These are phyloP conservation scores for Allophyes oxyacanthae DNA, from an alignment of 2,888 invertebrate genomes.

Conservation along the genomic window DNA sequence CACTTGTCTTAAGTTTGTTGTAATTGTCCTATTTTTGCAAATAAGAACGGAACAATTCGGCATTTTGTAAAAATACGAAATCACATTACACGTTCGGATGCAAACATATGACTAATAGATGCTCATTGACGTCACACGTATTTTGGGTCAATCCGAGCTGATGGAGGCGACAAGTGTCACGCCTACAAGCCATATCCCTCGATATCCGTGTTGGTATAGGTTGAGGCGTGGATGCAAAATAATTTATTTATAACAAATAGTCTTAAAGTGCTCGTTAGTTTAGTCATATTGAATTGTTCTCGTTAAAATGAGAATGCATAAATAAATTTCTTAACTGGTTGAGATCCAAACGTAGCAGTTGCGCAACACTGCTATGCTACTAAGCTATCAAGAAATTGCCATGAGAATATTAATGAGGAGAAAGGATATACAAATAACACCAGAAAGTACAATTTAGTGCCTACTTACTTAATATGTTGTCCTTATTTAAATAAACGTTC, in stretches of 20 bases:
- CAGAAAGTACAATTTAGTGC: constrained; percentile 37
- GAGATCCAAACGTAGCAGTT: constrained; percentile 4
- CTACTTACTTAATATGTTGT: constrained; percentile 42
- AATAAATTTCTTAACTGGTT: constrained; percentile 4
- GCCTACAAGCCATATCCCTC: too few relatives aligned
- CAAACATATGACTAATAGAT: too few relatives aligned
- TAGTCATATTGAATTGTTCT: constrained; percentile 18
- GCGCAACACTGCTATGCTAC: background rate
- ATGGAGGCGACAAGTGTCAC: too few relatives aligned
- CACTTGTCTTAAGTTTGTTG: too few relatives aligned
- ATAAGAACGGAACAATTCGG: too few relatives aligned
- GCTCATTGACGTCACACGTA: too few relatives aligned
- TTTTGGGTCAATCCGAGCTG: too few relatives aligned
- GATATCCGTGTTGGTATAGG: too few relatives aligned
- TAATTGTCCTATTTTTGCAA: too few relatives aligned
- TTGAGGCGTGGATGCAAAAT: constrained; percentile 33
- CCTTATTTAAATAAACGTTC: constrained; percentile 52
- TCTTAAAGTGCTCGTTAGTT: constrained; percentile 20
- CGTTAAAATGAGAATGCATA: constrained; percentile 19
- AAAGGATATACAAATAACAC: constrained; percentile 20
- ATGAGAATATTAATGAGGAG: constrained; percentile 27
- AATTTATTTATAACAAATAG: constrained; percentile 47
- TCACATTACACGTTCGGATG: too few relatives aligned
- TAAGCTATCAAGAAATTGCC: constrained; percentile 10
- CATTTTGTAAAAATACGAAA: too few relatives aligned